Base-by-base conservation (phyloP, 92 coral and sea anemone genomes). In the Metridium senile region DNA sequence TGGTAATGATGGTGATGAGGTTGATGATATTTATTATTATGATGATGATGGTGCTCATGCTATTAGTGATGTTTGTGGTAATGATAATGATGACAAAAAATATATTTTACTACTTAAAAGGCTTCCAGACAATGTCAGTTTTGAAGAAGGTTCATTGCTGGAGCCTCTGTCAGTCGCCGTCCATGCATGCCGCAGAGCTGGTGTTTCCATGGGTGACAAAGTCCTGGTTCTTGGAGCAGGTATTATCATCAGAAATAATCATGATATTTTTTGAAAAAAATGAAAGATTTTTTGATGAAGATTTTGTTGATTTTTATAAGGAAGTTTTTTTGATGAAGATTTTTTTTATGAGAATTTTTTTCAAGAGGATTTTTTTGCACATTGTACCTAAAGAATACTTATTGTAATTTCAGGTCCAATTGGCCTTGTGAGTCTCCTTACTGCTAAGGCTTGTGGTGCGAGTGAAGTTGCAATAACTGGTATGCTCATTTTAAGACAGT, bases 391-490 rank as follows among this genome's bases (percentile, higher is more conserved):
- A 9, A 3, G 23, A 9, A 9, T 54, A 3, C 3, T 21, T 3
- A 2, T 54, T 54, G 13, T 54, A 3, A 3, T 20, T 54, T 54
- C 62, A 94, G 98, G 98, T 65, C 93, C 98, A 20, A 94, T 94
- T 75, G 98, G 98, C 65, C 84, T 94, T 18, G 87, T 94, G 43
- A 85, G 85, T 26, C 93, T 95, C 7, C 74, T 95, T 65, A 89
- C 92, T 19, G 95, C 99, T 16, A 95, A 87, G 71, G 95, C 99
- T n/a, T 87, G 95, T 87, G 99, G 99, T 34, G 99, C 99, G 23
- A 85, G 84, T 21, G 86, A 82, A 82, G 91, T 95, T 26, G 88
- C 96, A 1, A 87, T 95, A 33, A 95, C 99, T 61, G 99, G 99
- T 92, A 67, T 26, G 32, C 22, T 1, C 11, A 1, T 59, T 22